Base-by-base conservation (phyloP, 2,797 vertebrate genomes). In the Neostethus bicornis region DNA sequence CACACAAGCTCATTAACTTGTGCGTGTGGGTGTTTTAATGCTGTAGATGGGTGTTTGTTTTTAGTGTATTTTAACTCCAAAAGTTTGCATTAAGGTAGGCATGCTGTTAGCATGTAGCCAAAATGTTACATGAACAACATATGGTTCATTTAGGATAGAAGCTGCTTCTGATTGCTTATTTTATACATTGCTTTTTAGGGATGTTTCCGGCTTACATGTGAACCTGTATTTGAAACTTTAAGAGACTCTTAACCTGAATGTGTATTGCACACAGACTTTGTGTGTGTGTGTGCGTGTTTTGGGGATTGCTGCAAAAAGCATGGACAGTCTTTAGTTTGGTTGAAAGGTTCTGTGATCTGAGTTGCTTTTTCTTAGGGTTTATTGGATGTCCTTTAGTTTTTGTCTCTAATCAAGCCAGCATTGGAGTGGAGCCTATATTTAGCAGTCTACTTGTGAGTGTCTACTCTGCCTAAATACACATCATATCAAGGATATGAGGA, bases 1-100 rank as follows among this genome's bases (percentile, higher is more conserved):
- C 79, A 71, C 80, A 76, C 50, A 65, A 66, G 73, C 85, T 88
- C 80, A 86, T 89, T 86, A 87, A 69, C 51, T 44, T 1, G 0
- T 73, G 47, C 21, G 65, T 61, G 68, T 35, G 61, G 56, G 79
- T 50, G 67, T 75, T 76, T 70, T 52, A 72, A 73, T 65, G 79
- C 75, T 60, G 35, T 53, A 21, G 31, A 25, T 38, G 9, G 32
- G 9, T 78, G 53, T 79, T 79, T 81, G 61, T 65, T 77, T 80
- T 69, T 37, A 43, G 29, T 72, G 42, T 52, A 47, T 31, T 44
- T 19, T 52, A 55, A 73, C 44, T 45, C 4, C 38, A 62, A 47
- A 16, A 20, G 34, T 62, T 49, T 61, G 45, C 60, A 46, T 73
- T 42, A 14, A 51, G 48, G 25, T 35, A 25, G 49, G 37, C 35